Percentiles rank a stretch among this genome's conserved stretches.
These are phyloP conservation scores for Poliocrania exsul DNA, from an alignment of 2,797 vertebrate genomes.

Conservation along the genomic window DNA sequence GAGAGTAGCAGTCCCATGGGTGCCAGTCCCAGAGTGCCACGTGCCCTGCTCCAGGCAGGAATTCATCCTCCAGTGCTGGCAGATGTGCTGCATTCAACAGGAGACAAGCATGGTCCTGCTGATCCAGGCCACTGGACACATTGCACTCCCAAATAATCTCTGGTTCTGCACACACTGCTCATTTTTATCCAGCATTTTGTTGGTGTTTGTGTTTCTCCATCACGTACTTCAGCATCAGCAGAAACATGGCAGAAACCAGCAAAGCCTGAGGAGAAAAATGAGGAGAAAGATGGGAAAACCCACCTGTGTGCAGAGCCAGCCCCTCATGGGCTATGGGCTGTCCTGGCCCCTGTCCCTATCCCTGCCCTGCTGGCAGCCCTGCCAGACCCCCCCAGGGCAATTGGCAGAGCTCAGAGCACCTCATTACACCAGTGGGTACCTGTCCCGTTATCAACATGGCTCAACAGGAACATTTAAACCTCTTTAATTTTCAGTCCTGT, in stretches of 20 bases:
- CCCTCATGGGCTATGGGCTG: not conserved
- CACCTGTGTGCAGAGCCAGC: fast-evolving
- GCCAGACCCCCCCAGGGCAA: not conserved
- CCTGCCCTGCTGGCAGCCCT: not conserved
- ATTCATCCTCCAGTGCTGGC: not conserved
- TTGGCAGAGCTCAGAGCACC: not conserved
- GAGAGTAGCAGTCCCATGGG: not conserved
- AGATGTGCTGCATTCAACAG: not conserved
- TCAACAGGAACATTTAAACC: not conserved
- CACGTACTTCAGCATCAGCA: not conserved
- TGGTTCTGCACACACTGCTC: not conserved
- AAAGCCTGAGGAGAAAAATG: not conserved
- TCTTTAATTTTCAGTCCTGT: not conserved
- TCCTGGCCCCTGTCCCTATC: not conserved
- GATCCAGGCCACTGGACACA: not conserved
- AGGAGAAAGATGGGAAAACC: not conserved
- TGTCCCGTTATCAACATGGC: fast-evolving
- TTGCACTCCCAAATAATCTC: not conserved
- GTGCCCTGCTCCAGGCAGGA: fast-evolving
- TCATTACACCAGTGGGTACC: not conserved
- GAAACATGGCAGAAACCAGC: not conserved
- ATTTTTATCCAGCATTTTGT: fast-evolving
- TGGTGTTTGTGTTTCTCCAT: not conserved
- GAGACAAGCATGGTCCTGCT: not conserved
- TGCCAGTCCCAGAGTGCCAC: fast-evolving